These are phyloP conservation scores for Xiphophorus hellerii DNA, from an alignment of 2,113 vertebrate species.

Conservation along the genomic window DNA sequence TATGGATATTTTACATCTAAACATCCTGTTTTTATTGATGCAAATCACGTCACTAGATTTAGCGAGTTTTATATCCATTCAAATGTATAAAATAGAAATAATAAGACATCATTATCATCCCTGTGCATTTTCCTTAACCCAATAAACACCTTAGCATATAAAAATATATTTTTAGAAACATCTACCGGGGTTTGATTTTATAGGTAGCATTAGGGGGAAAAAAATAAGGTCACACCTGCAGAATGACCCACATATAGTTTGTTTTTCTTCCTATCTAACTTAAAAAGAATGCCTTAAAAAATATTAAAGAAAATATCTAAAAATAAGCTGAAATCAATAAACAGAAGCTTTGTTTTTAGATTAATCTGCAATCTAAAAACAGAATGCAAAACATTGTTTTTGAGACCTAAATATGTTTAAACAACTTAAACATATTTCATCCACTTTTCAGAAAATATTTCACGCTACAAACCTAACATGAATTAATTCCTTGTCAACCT, in stretches of 20 bases:
- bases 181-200: not conserved
- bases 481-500: not conserved
- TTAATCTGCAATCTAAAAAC: too few relatives aligned
- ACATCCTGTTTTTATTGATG: not conserved
- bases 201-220: not conserved
- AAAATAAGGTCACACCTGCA: constrained; percentile 19
- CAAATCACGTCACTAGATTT: not conserved
- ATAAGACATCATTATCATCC: not conserved
- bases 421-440: not conserved
- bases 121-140: not conserved
- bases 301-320: not conserved
- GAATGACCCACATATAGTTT: constrained; percentile 10
- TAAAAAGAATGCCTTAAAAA: not conserved
- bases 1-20: not conserved
- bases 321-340: not conserved
- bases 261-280: not conserved
- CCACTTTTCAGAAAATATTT: not conserved
- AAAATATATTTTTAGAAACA: constrained; percentile 3
- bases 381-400: too few relatives aligned
- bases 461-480: not conserved
- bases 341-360: not conserved
- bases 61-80: not conserved
- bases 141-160: not conserved
- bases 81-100: not conserved
- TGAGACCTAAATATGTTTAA: too few relatives aligned